These are phyloP conservation scores for Aphelocoma californica DNA, from an alignment of 2,797 vertebrate species.

Conservation along the genomic window DNA sequence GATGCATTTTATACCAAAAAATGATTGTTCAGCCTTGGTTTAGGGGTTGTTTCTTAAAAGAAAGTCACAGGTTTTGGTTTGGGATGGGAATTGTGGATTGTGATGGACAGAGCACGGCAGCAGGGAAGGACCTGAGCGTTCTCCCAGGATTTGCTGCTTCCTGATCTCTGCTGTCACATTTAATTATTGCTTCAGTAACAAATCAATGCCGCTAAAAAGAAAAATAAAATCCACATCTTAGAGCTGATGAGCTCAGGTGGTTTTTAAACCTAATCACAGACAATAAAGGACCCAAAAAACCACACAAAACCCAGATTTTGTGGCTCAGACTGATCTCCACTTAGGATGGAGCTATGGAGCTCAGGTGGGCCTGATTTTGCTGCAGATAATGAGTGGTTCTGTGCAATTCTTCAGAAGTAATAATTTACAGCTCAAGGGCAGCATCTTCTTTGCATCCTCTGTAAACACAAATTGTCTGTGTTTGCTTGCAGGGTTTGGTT, in stretches of 20 bases:
- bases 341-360: neutral
- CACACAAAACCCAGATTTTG: rapidly evolving
- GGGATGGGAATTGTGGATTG: neutral
- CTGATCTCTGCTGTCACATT: neutral
- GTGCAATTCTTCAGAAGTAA: neutral
- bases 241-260: neutral
- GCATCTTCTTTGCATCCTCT: neutral
- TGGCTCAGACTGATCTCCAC: neutral
- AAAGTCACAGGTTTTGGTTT: neutral
- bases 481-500: neutral
- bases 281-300: neutral
- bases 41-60: neutral
- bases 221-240: neutral
- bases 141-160: neutral
- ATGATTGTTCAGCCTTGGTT: neutral
- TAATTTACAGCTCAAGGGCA: neutral
- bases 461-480: neutral
- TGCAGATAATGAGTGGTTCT: neutral
- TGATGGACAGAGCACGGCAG: neutral
- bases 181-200: neutral
- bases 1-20: neutral
- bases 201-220: neutral
- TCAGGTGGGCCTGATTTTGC: neutral
- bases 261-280: neutral
- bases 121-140: neutral